A percentile compares a stretch with the other conserved stretches of the same genome.
phyloP scores from a whole-genome alignment of 2,113 vertebrate genomes.

The Cavia aperea region DNA sequence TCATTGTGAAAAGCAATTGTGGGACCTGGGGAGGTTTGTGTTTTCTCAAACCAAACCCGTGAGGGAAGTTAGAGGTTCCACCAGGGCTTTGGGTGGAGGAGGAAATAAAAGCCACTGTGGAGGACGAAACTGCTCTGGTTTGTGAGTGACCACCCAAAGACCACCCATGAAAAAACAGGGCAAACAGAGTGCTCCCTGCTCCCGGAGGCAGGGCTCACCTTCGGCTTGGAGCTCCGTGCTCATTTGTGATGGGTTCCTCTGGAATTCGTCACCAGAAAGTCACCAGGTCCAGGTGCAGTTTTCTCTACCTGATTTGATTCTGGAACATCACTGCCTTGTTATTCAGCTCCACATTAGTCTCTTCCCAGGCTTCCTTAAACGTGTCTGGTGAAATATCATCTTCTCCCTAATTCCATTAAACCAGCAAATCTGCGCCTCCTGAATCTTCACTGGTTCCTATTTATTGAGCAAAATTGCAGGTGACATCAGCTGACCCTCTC shows the following conservation, averaged over 20 bases:
- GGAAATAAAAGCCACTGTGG: not conserved
- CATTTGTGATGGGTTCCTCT: not conserved
- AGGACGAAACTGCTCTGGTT: not conserved
- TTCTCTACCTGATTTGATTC: not conserved
- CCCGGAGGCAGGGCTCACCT: not conserved
- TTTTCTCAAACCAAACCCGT: not conserved
- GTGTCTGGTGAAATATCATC: not conserved
- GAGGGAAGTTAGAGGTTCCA: not conserved
- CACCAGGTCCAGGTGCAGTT: not conserved
- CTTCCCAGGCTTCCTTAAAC: not conserved
- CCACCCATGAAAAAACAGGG: not conserved
- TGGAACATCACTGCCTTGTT: not conserved
- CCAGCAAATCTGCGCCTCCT: not conserved
- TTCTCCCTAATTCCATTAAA: not conserved
- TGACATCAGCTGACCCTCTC: not conserved
- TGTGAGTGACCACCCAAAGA: not conserved
- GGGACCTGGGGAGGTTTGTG: not conserved
- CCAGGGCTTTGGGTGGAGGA: not conserved
- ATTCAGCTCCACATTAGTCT: not conserved
- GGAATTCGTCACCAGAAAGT: not conserved
- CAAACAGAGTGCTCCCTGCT: not conserved
- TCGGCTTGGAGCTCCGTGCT: too few species aligned
- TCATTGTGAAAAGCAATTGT: not conserved
- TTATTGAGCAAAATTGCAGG: not conserved
- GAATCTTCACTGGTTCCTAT: not conserved